Percentiles rank a stretch among this genome's conserved stretches.
These are phyloP conservation scores for Pristionchus maxplancki DNA, from an alignment of 2,888 invertebrate genomes.

Conservation along the genomic window DNA sequence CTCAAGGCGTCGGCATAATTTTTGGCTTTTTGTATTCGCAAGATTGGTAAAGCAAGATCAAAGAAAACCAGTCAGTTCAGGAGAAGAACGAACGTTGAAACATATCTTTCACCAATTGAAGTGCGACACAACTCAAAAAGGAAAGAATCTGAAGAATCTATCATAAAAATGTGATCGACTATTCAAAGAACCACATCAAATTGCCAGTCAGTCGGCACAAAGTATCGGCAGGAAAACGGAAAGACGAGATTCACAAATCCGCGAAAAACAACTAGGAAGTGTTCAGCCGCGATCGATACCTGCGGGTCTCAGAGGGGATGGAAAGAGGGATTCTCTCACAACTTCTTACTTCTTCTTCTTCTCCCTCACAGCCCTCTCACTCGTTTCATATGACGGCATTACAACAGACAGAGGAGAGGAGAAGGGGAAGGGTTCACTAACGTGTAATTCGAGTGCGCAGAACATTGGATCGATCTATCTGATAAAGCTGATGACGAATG, in stretches of 20 bases:
- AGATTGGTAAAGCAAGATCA: no score
- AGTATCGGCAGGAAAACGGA: not conserved
- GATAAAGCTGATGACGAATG: not conserved
- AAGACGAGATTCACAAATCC: not conserved
- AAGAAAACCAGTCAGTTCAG: no score
- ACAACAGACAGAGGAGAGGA: not conserved
- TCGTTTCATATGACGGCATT: constrained; percentile 47
- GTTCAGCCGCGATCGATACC: not conserved
- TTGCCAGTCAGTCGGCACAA: not conserved
- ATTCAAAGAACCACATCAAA: no score
- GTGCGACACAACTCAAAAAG: no score
- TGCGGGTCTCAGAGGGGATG: not conserved
- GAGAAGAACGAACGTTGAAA: no score
- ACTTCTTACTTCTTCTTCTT: constrained; percentile 29
- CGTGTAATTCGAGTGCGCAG: constrained; percentile 26
- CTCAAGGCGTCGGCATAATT: no score
- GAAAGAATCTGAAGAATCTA: not conserved
- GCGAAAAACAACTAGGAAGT: constrained; percentile 4
- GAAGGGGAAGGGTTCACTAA: not conserved
- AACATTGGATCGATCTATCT: not conserved
- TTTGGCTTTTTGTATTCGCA: no score
- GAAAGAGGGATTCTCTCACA: constrained; percentile 21
- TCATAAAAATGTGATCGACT: not conserved
- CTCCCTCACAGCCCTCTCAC: not conserved
- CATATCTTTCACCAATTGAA: no score